Evolutionary conservation across 2,888 invertebrate species (phyloP), one percentile per base, ranked within the genome.

Genomic region (Oscheius sp.): DNA sequence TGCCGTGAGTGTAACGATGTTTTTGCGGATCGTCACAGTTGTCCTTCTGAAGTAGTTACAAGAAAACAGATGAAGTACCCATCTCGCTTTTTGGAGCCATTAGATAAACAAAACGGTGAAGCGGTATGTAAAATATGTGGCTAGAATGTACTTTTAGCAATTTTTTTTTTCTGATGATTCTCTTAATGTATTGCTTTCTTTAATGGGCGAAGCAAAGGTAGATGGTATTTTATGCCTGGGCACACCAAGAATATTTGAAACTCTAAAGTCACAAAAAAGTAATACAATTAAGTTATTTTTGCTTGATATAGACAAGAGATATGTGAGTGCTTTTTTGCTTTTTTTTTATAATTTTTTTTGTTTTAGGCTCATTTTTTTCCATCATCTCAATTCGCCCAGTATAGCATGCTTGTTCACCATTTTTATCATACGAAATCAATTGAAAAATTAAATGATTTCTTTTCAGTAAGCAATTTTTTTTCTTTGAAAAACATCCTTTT

Each of bases 171-270:
- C 83, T 4, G 67, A 72, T n/a, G 78, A 81, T 14, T 75, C 81
- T 9, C 67, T 81, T 24, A 41, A 68, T 8, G 74, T 83, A 1
- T 45, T 83, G n/a, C 36, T 65, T 5, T 57, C 67, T 22, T 68
- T 71, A 8, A 69, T 82, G 4, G 63, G 72, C 14, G 54, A 66
- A 24, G 67, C 75, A 5, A 54, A 69, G 33, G 69, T 75, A 4
- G 82, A 83, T 50, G 78, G 78, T n/a, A 71, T 83, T n/a, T 50
- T 83, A 26, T 81, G 81, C 62, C 68, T 82, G 12, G 82, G 81
- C 30, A 72, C 80, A 14, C 81, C 82, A 2, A 66, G 80, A 77
- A 44, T 68, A 51, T n/a, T 66, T 78, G 36, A 61, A 68, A 45
- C 66, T 30, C 1, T 45, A 17, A 57, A 36, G 28, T 1, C 14